Percentiles rank a stretch among this genome's conserved stretches.
These are phyloP conservation scores for Channallabes apus DNA, from an alignment of 2,797 vertebrate genomes.

Conservation along the genomic window DNA sequence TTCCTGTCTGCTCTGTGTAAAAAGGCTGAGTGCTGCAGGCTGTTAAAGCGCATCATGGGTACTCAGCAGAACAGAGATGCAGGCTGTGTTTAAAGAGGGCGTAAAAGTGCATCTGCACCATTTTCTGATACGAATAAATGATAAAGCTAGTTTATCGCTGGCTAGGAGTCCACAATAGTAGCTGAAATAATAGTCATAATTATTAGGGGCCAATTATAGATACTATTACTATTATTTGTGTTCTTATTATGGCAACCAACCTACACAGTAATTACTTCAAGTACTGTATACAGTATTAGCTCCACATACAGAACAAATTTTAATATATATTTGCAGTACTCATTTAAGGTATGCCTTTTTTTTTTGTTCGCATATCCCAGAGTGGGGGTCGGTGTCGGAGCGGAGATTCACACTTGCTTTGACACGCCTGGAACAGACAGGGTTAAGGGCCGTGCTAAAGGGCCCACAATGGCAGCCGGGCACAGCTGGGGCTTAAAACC, in stretches of 20 bases:
- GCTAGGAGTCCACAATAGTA: background rate
- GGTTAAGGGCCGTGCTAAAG: too few relatives aligned
- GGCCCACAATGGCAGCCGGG: too few relatives aligned
- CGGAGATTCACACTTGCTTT: too few relatives aligned
- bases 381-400: too few relatives aligned
- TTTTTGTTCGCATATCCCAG: too few relatives aligned
- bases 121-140: conserved; percentile 32
- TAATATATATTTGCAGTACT: background rate
- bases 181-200: background rate
- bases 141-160: background rate
- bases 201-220: background rate
- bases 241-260: background rate
- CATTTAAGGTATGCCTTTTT: too few relatives aligned
- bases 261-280: background rate
- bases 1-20: conserved; percentile 18
- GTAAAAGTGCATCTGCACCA: conserved; percentile 19
- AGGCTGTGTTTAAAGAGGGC: conserved; percentile 12
- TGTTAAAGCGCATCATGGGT: conserved; percentile 11
- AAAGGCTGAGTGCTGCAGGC: conserved; percentile 27
- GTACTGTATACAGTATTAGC: too few relatives aligned
- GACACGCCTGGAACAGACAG: too few relatives aligned
- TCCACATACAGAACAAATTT: background rate
- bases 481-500: too few relatives aligned
- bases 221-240: background rate
- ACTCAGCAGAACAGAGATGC: conserved; percentile 17